Evolutionary conservation across 2,113 vertebrate genomes (phyloP).

Genomic region (Phocoena phocoena): DNA sequence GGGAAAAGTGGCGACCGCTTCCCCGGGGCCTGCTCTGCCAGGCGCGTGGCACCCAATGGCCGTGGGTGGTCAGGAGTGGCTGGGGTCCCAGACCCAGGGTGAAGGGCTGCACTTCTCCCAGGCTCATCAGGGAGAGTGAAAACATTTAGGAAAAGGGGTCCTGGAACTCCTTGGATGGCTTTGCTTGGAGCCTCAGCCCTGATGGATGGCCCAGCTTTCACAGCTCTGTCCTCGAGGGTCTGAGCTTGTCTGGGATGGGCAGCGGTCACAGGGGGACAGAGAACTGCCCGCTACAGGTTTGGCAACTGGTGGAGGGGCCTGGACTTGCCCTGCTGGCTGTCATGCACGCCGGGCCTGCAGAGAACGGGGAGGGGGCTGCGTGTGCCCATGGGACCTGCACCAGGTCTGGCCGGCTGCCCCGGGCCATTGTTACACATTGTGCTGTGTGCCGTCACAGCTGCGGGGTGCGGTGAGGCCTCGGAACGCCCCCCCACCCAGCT

Average conservation of each 20-base stretch:
- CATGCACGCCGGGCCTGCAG: fast-evolving
- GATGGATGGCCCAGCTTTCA: fast-evolving
- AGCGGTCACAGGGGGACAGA: fast-evolving
- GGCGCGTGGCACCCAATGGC: fast-evolving
- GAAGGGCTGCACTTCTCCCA: fast-evolving
- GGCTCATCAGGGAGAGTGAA: neutral
- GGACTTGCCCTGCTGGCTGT: neutral
- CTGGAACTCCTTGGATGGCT: fast-evolving
- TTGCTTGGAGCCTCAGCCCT: fast-evolving
- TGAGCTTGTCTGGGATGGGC: neutral
- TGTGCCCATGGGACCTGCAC: neutral
- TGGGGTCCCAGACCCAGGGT: neutral
- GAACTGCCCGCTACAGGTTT: fast-evolving
- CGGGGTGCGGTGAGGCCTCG: fast-evolving
- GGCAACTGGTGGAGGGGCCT: neutral
- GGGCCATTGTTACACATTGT: fast-evolving
- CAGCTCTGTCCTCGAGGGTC: neutral
- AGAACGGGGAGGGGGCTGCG: no score
- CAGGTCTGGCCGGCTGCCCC: fast-evolving
- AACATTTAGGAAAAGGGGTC: no score
- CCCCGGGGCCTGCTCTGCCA: fast-evolving
- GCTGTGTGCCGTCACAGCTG: neutral
- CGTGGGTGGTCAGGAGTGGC: fast-evolving
- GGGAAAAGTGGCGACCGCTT: fast-evolving
- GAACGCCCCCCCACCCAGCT: fast-evolving